Evolutionary conservation across 2,113 vertebrate species (phyloP).

Genomic region (Cyprinodon variegatus): DNA sequence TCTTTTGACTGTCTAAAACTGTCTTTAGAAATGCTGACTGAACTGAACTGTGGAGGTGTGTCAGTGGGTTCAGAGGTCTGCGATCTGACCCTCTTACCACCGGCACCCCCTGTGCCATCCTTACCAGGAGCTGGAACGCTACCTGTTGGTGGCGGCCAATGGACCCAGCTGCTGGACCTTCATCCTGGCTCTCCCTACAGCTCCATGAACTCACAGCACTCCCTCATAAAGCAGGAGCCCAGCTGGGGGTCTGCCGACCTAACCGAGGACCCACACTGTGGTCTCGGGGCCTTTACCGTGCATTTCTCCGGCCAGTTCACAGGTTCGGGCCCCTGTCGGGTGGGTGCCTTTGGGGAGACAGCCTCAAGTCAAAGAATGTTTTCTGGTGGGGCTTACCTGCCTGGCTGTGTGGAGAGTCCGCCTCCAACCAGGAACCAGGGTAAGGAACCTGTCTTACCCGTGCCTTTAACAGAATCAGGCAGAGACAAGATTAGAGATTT

Average conservation of each 20-base stretch:
- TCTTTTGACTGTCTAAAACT: constrained; percentile 33
- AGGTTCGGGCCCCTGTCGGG: constrained; percentile 90
- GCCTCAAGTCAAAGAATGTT: constrained; percentile 89
- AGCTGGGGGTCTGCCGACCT: constrained; percentile 89
- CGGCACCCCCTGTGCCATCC: constrained; percentile 85
- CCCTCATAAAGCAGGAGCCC: constrained; percentile 97
- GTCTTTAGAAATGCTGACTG: constrained; percentile 71
- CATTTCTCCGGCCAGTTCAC: constrained; percentile 96
- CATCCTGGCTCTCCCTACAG: constrained; percentile 86
- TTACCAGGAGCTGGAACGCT: constrained; percentile 85
- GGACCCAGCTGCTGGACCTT: constrained; percentile 94
- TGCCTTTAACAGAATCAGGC: constrained; percentile 1
- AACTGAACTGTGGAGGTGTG: constrained; percentile 79
- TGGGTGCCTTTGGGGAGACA: constrained; percentile 86
- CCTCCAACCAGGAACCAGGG: constrained; percentile 88
- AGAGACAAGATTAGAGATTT: background rate
- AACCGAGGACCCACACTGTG: constrained; percentile 90
- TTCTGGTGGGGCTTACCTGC: constrained; percentile 87
- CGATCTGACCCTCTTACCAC: constrained; percentile 85
- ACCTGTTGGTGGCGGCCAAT: constrained; percentile 88
- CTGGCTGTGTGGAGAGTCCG: constrained; percentile 89
- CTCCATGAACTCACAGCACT: constrained; percentile 89
- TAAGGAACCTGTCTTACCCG: constrained; percentile 68
- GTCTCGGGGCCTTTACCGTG: constrained; percentile 94
- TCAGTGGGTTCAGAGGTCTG: constrained; percentile 93